Evolutionary conservation across 2,888 invertebrate genomes (phyloP).

Genomic region (Tricholauxania praeusta): DNA sequence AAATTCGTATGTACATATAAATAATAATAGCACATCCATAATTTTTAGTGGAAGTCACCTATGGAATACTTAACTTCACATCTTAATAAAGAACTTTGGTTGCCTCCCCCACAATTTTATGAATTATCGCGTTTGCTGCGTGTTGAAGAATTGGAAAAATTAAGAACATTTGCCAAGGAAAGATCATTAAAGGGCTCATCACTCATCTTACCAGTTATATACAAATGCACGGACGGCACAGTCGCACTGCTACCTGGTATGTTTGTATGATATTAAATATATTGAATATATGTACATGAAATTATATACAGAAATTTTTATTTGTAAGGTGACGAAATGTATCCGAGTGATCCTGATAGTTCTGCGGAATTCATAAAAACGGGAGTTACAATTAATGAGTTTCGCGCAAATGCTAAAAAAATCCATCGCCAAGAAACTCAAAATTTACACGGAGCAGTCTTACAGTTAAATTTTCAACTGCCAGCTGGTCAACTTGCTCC

Average conservation of each 20-base stretch:
- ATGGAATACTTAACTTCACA: constrained; percentile 61
- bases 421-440: constrained; percentile 60
- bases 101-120: constrained; percentile 84
- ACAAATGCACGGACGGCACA: constrained; percentile 73
- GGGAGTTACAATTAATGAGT: constrained; percentile 57
- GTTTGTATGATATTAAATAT: no score
- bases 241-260: constrained; percentile 72
- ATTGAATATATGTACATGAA: constrained; percentile 59
- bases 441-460: constrained; percentile 44
- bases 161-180: constrained; percentile 72
- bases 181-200: constrained; percentile 72
- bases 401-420: constrained; percentile 58
- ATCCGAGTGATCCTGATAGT: constrained; percentile 65
- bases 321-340: constrained; percentile 68
- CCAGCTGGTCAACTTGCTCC: constrained; percentile 56
- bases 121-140: constrained; percentile 76
- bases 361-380: constrained; percentile 51
- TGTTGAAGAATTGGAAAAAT: constrained; percentile 71
- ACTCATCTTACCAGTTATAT: constrained; percentile 70
- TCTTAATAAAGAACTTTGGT: constrained; percentile 53
- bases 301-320: not conserved
- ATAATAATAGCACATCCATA: not conserved
- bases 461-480: constrained; percentile 51
- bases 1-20: no score
- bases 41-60: constrained; percentile 77